These are phyloP conservation scores for Cliona cf. orientalis DNA, from an alignment of 37 sponge, comb jelly and placozoan genomes.

Conservation along the genomic window DNA sequence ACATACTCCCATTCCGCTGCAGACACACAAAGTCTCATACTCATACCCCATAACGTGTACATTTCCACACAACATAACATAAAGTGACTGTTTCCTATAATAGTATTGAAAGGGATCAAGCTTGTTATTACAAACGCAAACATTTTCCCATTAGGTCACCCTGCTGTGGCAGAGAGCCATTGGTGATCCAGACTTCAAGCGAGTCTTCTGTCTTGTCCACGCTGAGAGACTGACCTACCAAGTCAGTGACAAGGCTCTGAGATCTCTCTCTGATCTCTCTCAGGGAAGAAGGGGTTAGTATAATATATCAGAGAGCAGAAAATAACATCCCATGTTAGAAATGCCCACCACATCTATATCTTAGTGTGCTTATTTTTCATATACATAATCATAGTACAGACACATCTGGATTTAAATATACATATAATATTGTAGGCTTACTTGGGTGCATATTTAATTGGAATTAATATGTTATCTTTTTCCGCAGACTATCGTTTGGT, in stretches of 20 bases:
- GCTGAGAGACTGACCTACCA: constrained; percentile 76
- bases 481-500: constrained; percentile 58
- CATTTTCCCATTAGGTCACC: constrained; percentile 40
- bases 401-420: neutral
- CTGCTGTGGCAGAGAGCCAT: constrained; percentile 79
- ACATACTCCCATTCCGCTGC: too few species aligned
- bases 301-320: neutral
- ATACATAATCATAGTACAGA: neutral
- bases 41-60: too few species aligned
- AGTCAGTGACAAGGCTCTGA: constrained; percentile 53
- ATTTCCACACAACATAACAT: too few species aligned
- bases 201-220: constrained; percentile 73
- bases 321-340: too few species aligned
- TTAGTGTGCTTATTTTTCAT: neutral
- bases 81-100: too few species aligned
- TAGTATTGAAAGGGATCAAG: too few species aligned
- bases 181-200: constrained; percentile 50
- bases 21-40: too few species aligned
- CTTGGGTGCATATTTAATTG: neutral
- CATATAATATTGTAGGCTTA: neutral
- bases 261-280: constrained; percentile 31
- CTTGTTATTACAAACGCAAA: neutral
- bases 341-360: too few species aligned
- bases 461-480: neutral
- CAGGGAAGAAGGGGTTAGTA: constrained; percentile 31